Evolutionary conservation across 1,140 invertebrate genomes (phyloP).

Genomic region (Campoletis sonorensis): DNA sequence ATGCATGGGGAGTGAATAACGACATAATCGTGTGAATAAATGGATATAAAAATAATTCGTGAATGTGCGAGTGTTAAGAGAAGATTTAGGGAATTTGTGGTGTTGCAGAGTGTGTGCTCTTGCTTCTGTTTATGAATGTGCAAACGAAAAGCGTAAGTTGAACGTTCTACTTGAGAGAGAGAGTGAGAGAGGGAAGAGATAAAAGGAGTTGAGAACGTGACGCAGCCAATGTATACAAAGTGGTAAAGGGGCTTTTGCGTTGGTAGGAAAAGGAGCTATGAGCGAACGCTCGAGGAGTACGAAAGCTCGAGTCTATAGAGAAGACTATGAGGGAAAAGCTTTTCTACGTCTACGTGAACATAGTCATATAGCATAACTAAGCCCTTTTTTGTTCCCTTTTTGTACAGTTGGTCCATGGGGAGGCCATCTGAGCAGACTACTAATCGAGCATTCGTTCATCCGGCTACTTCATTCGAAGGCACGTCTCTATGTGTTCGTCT

Average conservation of each 20-base stretch:
- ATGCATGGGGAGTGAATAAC: neutral
- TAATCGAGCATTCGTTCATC: constrained; percentile 45
- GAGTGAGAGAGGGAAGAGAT: neutral
- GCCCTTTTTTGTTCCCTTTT: constrained; percentile 1
- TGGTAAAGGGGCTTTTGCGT: constrained; percentile 1
- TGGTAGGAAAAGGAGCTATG: neutral
- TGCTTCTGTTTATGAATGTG: neutral
- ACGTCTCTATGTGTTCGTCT: constrained; percentile 21
- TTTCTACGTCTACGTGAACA: constrained; percentile 3
- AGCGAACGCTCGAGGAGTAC: neutral
- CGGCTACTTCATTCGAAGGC: constrained; percentile 37
- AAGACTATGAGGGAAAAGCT: neutral
- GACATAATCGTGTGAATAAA: neutral
- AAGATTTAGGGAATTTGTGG: neutral
- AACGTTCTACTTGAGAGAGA: neutral
- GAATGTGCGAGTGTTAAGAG: neutral
- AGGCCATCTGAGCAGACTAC: constrained; percentile 24
- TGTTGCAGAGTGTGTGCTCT: neutral
- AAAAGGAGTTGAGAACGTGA: neutral
- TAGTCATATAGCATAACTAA: neutral
- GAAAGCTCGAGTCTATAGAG: neutral
- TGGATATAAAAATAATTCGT: neutral
- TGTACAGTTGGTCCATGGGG: constrained; percentile 8
- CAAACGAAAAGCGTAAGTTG: neutral
- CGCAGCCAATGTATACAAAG: neutral